Evolutionary conservation across 2,797 vertebrate genomes (phyloP), one percentile per base, ranked within the genome.

Genomic region (Gallinago nigripennis): DNA sequence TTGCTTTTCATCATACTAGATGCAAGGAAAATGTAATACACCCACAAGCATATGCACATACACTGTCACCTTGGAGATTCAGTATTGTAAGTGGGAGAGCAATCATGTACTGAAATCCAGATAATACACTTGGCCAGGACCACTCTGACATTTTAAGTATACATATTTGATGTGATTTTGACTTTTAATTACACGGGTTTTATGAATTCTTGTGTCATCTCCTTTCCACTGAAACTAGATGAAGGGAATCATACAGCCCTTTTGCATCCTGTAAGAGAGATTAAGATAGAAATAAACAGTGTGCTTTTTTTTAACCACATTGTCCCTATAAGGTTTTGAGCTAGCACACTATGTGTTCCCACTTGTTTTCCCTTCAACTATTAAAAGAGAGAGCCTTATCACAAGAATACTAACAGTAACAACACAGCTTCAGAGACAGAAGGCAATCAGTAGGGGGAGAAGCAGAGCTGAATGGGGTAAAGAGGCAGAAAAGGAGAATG

Each of bases 1-100:
- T 90, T 93, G 39, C 60, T 94, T 95, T 95, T 89, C 76, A 91
- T 64, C 69, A n/a, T 60, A 68, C 20, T 92, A 39, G 69, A 82
- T 89, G 61, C 37, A 81, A 83, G 46, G 35, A 94, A 92, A 93
- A 91, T 57, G 71, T 48, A 91, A 78, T 89, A 94, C 91, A 90
- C 86, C 95, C 91, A 95, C 94, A 82, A 69, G 79, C 89, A 89
- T 82, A 94, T 86, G 86, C 41, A 85, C 45, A 78, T 37, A 33
- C 14, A 35, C 84, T 65, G 79, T 95, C 72, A 93, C 84, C 94
- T 45, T 96, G 89, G 89, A 95, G 69, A 96, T 83, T 51, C 35
- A 86, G n/a, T 61, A 54, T 11, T 75, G 17, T 61, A 77, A 63
- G 71, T 8, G 58, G 61, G 88, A 92, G 57, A 91, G 69, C 6